Conservation (phyloP, 2,888 invertebrate genomes). For the Hermodice carunculata region DNA sequence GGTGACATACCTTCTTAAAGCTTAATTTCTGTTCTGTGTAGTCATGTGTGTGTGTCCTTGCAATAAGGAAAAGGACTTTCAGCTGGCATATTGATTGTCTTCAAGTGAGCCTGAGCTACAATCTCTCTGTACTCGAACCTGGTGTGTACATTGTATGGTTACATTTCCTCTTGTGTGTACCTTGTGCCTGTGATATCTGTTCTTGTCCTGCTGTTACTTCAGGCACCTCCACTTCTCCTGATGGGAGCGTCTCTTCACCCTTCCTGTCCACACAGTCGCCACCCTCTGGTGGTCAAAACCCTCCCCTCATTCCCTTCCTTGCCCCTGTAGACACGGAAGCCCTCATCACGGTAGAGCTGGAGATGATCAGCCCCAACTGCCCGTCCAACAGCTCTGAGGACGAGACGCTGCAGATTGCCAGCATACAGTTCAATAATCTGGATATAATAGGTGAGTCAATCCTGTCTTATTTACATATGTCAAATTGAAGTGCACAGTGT, state of each 20-base stretch:
- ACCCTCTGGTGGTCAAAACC: not conserved
- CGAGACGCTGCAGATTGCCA: conserved; percentile 78
- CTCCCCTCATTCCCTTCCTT: not conserved
- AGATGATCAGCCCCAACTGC: conserved; percentile 77
- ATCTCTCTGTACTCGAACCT: no score
- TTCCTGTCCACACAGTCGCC: not conserved
- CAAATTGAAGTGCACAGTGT: not conserved
- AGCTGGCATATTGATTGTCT: no score
- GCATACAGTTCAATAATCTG: conserved; percentile 92
- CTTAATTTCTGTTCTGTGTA: no score
- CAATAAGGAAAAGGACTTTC: no score
- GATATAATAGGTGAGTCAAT: conserved; percentile 88
- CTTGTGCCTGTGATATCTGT: not conserved
- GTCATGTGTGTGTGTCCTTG: no score
- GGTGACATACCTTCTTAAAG: no score
- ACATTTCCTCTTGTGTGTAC: not conserved
- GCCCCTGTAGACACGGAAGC: conserved; percentile 65
- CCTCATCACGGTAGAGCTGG: conserved; percentile 81
- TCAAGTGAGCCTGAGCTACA: no score
- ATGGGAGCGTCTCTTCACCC: no score
- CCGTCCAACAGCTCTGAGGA: conserved; percentile 68
- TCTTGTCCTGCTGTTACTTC: not conserved
- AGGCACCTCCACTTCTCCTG: no score
- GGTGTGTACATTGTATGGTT: not conserved
- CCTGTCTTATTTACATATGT: no score